Conservation (phyloP, 2,888 invertebrate species). For the Busseola fusca region DNA sequence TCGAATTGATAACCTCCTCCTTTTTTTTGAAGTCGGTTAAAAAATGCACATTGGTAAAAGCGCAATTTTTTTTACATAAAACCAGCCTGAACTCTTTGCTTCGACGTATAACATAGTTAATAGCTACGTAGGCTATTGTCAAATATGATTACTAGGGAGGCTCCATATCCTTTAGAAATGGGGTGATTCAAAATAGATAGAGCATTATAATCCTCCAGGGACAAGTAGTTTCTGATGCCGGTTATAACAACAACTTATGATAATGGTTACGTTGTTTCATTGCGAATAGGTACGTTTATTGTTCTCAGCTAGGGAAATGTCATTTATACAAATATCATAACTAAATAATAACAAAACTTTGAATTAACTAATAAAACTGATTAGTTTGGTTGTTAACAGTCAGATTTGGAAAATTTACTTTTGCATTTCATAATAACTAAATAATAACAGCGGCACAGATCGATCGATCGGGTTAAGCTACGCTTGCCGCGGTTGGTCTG, state of each 20-base stretch:
- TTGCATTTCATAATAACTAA: too few relatives aligned
- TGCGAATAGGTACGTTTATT: slow-evolving; percentile 28
- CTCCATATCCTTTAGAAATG: slow-evolving; percentile 40
- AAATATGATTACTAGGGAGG: slow-evolving; percentile 42
- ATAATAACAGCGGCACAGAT: too few relatives aligned
- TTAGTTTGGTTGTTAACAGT: too few relatives aligned
- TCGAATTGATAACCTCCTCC: too few relatives aligned
- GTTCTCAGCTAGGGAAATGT: slow-evolving; percentile 5
- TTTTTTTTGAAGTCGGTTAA: too few relatives aligned
- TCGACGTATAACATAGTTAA: slow-evolving; percentile 16
- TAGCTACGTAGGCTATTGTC: slow-evolving; percentile 33
- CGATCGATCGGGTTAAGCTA: too few relatives aligned
- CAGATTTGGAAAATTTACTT: too few relatives aligned
- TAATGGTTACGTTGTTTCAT: slow-evolving; percentile 54
- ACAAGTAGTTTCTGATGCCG: slow-evolving; percentile 41
- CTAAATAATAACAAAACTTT: too few relatives aligned
- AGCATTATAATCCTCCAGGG: slow-evolving; percentile 52
- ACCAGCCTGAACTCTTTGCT: slow-evolving; percentile 9
- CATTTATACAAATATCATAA: too few relatives aligned
- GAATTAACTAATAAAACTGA: too few relatives aligned
- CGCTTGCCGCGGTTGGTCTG: too few relatives aligned
- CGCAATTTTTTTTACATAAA: neutral
- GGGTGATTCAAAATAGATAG: slow-evolving; percentile 56
- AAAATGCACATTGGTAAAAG: neutral
- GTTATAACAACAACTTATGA: slow-evolving; percentile 46